Percentiles rank a stretch among this genome's conserved stretches.
phyloP scores from a whole-genome alignment of 2,888 invertebrate genomes.

The Vannuccia rotundouncinata region DNA sequence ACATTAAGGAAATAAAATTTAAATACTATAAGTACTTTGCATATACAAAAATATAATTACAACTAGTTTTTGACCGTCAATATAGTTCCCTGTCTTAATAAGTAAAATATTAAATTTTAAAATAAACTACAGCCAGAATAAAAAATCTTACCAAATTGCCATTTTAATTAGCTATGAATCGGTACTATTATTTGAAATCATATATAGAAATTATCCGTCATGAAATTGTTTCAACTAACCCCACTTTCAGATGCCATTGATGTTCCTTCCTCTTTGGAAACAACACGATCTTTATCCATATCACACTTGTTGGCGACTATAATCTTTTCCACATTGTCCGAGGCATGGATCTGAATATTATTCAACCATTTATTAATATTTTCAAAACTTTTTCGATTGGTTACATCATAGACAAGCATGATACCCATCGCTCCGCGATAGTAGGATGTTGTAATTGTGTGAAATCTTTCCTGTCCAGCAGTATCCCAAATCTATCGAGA shows the following conservation, averaged over 20 bases:
- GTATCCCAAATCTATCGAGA: slow-evolving; percentile 64
- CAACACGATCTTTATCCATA: slow-evolving; percentile 75
- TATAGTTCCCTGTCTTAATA: too few species aligned
- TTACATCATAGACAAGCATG: slow-evolving; percentile 84
- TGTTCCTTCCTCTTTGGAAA: slow-evolving; percentile 33
- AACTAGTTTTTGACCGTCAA: too few species aligned
- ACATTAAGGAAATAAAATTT: too few species aligned
- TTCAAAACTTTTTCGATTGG: slow-evolving; percentile 87
- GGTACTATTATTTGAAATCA: too few species aligned
- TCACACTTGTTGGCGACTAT: slow-evolving; percentile 91
- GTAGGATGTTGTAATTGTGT: slow-evolving; percentile 95
- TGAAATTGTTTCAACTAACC: too few species aligned
- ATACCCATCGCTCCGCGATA: slow-evolving; percentile 98
- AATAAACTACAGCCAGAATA: too few species aligned
- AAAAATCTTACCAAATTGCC: too few species aligned
- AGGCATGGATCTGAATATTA: slow-evolving; percentile 94
- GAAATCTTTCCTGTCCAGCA: slow-evolving; percentile 93
- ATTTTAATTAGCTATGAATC: too few species aligned
- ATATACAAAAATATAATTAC: too few species aligned
- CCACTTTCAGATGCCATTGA: slow-evolving; percentile 7
- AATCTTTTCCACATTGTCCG: slow-evolving; percentile 93
- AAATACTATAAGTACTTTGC: too few species aligned
- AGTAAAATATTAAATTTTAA: too few species aligned
- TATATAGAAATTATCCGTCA: too few species aligned
- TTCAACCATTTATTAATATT: slow-evolving; percentile 90